phyloP scores from a whole-genome alignment of 2,113 vertebrate species.

The Petromus typicus region DNA sequence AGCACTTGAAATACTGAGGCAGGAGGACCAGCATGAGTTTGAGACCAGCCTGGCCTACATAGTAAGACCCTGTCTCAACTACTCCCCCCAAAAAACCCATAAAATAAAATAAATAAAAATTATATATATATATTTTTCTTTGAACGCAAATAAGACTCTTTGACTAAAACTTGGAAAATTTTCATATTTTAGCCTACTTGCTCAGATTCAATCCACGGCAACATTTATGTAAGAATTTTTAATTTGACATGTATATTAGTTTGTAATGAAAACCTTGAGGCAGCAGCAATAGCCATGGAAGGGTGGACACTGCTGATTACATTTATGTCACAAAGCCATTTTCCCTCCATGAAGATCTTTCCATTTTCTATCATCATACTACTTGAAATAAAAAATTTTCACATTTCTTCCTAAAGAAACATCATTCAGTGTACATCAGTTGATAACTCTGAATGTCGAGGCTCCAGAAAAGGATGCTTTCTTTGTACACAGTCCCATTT shows the following conservation, averaged over 20 bases:
- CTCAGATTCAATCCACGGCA: constrained; percentile 64
- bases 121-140: not conserved
- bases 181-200: constrained; percentile 62
- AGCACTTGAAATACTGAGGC: not conserved
- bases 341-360: constrained; percentile 4
- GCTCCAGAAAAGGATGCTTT: not conserved
- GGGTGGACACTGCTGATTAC: not conserved
- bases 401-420: constrained; percentile 27
- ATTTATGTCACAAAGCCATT: not conserved
- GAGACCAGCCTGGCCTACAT: not conserved
- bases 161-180: not conserved
- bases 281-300: constrained; percentile 51
- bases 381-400: constrained; percentile 47
- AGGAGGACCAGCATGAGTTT: not conserved
- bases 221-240: constrained; percentile 58
- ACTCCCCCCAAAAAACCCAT: not conserved
- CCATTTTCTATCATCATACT: not conserved
- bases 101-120: not conserved
- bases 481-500: constrained; percentile 13
- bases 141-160: constrained; percentile 34
- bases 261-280: constrained; percentile 62
- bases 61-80: not conserved
- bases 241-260: constrained; percentile 63
- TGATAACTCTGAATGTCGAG: not conserved
- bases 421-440: not conserved